Evolutionary conservation across 2,797 vertebrate species (phyloP), one percentile per base, ranked within the genome.

Genomic region (Ctenopoma kingsleyae): DNA sequence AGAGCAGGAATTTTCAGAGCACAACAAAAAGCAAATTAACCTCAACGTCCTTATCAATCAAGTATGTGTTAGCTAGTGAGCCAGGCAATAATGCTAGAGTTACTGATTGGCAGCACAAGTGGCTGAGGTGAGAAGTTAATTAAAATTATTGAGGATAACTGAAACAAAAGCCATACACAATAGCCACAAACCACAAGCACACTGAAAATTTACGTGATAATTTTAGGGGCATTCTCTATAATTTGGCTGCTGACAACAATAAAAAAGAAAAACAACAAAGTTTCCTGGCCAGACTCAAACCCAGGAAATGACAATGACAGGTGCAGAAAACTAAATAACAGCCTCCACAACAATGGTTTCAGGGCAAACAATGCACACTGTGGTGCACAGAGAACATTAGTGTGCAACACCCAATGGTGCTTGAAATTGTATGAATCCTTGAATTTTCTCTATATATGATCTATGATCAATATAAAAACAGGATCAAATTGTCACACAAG

Each of bases 1-100:
- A 80, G 44, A 75, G 48, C 16, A 61, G 56, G 38, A 72, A 82
- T 68, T 62, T 55, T 66, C 32, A 0, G 19, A 53, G 65, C 9
- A 6, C 27, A 59, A 56, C 61, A 67, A 48, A 81, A 76, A 79
- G 75, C 20, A 84, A 81, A 76, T 83, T 80, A 86, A 83, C 83
- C 81, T 65, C 43, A 25, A 36, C 11, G 56, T 77, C 52, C 65
- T 43, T 2, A 27, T 68, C 52, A 57, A 54, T 75, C 70, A 66
- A 67, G 61, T 16, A 2, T 12, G 51, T 44, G 74, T 68, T 74
- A 61, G 66, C 60, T 41, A 62, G 71, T 16, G 27, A 56, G 56
- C 61, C 51, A 54, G 41, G 58, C 54, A 71, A 79, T 38, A 58
- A 76, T 30, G n/a, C 52, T 4, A 20, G 35, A 57, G 62, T 52